Base-by-base conservation (phyloP, 2,113 vertebrate genomes). In the Chamaetylas fuelleborni region DNA sequence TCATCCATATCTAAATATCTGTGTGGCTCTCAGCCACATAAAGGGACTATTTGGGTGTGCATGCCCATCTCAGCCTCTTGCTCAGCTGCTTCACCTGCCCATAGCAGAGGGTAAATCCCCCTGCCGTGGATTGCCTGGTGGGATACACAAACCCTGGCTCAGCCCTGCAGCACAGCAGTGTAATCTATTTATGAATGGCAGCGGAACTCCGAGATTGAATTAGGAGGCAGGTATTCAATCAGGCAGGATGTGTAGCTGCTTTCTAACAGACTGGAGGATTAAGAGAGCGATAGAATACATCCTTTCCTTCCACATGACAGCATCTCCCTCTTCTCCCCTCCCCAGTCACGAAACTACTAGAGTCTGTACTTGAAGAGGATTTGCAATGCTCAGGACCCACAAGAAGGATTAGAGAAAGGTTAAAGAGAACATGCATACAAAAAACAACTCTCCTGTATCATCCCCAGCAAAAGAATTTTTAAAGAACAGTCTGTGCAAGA, bases 181-280 rank as follows among this genome's bases (percentile, higher is more conserved):
- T 91, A 86, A 94, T 88, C 91, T 91, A 19, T 54, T 96, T 94
- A 92, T 25, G 90, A 94, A 96, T 56, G 93, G 79, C 94, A 95
- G 92, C 26, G 22, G 95, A 96, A 93, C 94, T 92, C 81, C 19
- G 5, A 61, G 90, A 96, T 91, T 92, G 90, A 97, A 92, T 96
- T 96, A 97, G 57, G 5, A 95, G 84, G 94, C 86, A 95, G 92
- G 95, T 95, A 96, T 95, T 97, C 92, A 91, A 96, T 96, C 95
- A 92, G 88, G 54, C 95, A 90, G 94, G 92, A 97, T 77, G 83
- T 23, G 82, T 82, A 83, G 79, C 92, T 92, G 81, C 90, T 79
- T 92, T 87, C 77, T 79, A 89, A 74, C 81, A 85, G 81, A 51
- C 72, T 50, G 58, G 45, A 80, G 86, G 92, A 95, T 96, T 96